Conservation (phyloP, 1,140 invertebrate genomes). For the Colletes latitarsis region DNA sequence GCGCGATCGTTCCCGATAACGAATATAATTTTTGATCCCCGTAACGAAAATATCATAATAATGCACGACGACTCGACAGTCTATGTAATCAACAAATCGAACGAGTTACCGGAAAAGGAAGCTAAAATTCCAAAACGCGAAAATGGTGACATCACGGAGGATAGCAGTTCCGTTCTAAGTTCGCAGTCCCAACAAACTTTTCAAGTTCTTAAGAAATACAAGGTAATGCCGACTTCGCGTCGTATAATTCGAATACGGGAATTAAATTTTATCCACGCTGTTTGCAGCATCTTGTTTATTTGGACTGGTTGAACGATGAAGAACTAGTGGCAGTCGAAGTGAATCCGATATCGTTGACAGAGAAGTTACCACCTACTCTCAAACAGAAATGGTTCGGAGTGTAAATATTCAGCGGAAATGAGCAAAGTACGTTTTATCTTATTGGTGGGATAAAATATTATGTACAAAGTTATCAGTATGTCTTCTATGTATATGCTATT, state of each 20-base stretch:
- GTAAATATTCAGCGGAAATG: conserved; percentile 59
- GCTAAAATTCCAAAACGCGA: conserved; percentile 77
- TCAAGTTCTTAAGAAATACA: conserved; percentile 79
- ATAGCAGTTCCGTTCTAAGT: conserved; percentile 71
- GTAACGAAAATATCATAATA: conserved; percentile 83
- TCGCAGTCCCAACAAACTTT: conserved; percentile 73
- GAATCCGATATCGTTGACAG: conserved; percentile 83
- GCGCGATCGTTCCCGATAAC: conserved; percentile 80
- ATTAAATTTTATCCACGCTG: neutral
- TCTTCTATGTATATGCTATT: neutral
- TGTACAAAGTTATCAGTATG: conserved; percentile 2
- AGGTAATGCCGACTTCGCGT: conserved; percentile 69
- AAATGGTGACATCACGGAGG: conserved; percentile 72
- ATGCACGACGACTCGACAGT: conserved; percentile 84
- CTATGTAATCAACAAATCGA: conserved; percentile 84
- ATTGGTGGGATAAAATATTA: neutral
- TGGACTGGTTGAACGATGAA: conserved; percentile 82
- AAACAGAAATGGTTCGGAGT: conserved; percentile 84
- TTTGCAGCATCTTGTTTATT: conserved; percentile 85
- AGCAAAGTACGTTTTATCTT: neutral
- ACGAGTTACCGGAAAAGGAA: conserved; percentile 71
- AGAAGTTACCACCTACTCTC: conserved; percentile 84
- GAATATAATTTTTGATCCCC: conserved; percentile 83
- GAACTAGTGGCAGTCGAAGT: conserved; percentile 87
- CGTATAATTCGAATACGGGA: conserved; percentile 3